phyloP scores from a whole-genome alignment of 2,888 invertebrate genomes.

The Calameuta idolon region DNA sequence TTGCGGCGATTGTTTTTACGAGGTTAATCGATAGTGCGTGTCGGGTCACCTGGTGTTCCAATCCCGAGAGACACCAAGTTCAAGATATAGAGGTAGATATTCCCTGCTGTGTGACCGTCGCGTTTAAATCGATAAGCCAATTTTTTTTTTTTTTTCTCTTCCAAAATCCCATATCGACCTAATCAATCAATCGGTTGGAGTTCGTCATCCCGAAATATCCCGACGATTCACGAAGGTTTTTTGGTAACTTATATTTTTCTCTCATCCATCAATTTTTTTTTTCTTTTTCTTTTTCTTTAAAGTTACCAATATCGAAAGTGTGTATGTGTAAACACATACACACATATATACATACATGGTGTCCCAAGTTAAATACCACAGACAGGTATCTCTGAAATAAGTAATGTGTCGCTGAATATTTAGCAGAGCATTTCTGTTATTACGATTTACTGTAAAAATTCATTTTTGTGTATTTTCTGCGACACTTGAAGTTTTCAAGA shows the following conservation, averaged over 20 bases:
- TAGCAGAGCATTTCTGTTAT: too few species aligned
- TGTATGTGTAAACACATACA: too few species aligned
- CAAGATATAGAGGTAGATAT: constrained; percentile 9
- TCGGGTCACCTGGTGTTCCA: constrained; percentile 22
- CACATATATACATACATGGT: not conserved
- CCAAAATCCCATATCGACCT: not conserved
- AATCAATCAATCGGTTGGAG: not conserved
- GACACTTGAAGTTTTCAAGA: too few species aligned
- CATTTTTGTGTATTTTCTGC: too few species aligned
- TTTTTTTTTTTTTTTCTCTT: not conserved
- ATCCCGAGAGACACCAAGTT: constrained; percentile 15
- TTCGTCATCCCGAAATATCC: not conserved
- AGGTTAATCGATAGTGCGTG: constrained; percentile 22
- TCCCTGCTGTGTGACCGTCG: not conserved
- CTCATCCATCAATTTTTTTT: not conserved
- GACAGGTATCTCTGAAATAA: too few species aligned
- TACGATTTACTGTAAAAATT: too few species aligned
- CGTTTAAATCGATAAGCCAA: not conserved
- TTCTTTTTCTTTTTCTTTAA: not conserved
- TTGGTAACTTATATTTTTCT: not conserved
- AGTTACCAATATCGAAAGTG: not conserved
- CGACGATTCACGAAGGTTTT: not conserved
- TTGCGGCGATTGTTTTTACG: constrained; percentile 21
- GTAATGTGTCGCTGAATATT: too few species aligned
- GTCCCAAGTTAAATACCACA: too few species aligned